phyloP scores from a whole-genome alignment of 37 sponge, comb jelly and placozoan species.

The Axinella damicornis region DNA sequence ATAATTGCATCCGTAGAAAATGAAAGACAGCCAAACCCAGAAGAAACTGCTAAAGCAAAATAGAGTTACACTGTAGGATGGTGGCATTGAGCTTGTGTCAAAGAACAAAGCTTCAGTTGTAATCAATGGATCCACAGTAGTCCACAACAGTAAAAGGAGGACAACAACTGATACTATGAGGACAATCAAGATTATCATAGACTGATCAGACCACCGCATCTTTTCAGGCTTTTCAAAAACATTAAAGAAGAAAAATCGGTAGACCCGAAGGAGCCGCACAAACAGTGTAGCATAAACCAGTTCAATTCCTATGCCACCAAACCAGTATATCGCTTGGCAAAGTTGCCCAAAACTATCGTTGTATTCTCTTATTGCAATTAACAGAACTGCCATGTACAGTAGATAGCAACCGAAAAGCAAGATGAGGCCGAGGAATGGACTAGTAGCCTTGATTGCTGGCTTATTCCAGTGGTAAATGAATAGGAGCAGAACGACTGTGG shows the following conservation, averaged over 20 bases:
- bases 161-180: too few species aligned
- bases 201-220: not conserved
- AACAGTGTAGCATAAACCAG: constrained; percentile 11
- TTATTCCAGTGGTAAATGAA: constrained; percentile 4
- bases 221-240: not conserved
- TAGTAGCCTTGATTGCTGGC: too few species aligned
- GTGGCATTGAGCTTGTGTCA: too few species aligned
- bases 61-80: too few species aligned
- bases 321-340: not conserved
- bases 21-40: too few species aligned
- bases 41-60: too few species aligned
- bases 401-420: too few species aligned
- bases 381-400: not conserved
- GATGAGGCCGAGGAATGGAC: too few species aligned
- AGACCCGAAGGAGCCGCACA: not conserved
- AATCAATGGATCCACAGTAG: too few species aligned
- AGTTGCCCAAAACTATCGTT: not conserved
- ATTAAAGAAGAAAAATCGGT: not conserved
- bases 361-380: not conserved
- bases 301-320: not conserved
- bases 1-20: too few species aligned
- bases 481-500: constrained; percentile 3
- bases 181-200: not conserved
- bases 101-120: too few species aligned
- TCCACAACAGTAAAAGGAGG: too few species aligned